phyloP scores from a whole-genome alignment of 2,113 vertebrate genomes.

The Aegotheles bennettii region DNA sequence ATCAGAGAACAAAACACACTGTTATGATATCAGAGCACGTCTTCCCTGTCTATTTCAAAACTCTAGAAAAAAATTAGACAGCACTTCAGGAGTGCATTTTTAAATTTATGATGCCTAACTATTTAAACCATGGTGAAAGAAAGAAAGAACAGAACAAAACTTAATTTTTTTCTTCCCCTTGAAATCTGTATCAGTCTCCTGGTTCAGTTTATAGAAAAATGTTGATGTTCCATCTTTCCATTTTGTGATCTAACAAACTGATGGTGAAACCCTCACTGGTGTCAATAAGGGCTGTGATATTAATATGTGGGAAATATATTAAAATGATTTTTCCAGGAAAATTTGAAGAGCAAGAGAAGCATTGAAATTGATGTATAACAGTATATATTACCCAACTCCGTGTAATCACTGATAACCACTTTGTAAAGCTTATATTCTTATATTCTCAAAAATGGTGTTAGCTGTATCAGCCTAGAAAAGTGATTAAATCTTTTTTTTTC shows the following conservation, averaged over 20 bases:
- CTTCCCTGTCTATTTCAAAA: not conserved
- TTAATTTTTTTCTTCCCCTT: not conserved
- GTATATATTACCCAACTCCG: not conserved
- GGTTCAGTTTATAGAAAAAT: not conserved
- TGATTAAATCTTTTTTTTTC: slow-evolving; percentile 19
- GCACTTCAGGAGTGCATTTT: not conserved
- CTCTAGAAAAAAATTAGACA: not conserved
- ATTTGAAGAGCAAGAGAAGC: not conserved
- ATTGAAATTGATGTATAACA: not conserved
- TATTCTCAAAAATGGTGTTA: not conserved
- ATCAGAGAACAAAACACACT: not conserved
- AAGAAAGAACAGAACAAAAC: not conserved
- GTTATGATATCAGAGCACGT: not conserved
- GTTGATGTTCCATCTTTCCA: not conserved
- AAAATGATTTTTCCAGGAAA: not conserved
- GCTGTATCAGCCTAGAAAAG: not conserved
- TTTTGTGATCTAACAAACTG: not conserved
- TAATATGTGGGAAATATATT: not conserved
- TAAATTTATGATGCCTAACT: not conserved
- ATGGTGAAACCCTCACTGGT: not conserved
- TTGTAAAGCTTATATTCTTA: slow-evolving; percentile 15
- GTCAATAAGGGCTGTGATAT: not conserved
- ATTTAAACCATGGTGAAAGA: not conserved
- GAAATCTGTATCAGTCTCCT: not conserved
- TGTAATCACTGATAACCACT: slow-evolving; percentile 14